These are phyloP conservation scores for Lepus townsendii DNA, from an alignment of 2,797 vertebrate genomes.

Conservation along the genomic window DNA sequence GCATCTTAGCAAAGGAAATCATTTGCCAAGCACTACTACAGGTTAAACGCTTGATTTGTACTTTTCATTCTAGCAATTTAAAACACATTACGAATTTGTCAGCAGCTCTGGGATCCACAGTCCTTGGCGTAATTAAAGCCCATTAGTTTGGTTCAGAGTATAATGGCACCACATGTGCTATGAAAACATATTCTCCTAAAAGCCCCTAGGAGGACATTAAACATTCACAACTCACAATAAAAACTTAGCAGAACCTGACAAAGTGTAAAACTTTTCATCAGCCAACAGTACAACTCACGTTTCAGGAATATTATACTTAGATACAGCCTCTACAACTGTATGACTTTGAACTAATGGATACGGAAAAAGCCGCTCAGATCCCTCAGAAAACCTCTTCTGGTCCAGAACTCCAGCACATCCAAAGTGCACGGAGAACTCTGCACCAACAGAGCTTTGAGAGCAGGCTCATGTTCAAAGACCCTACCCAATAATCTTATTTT, in stretches of 20 bases:
- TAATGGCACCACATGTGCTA: neutral
- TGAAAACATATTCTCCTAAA: conserved; percentile 58
- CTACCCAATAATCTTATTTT: neutral
- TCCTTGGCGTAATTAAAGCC: conserved; percentile 37
- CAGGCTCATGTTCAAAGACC: neutral
- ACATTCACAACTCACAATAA: conserved; percentile 49
- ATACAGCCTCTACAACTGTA: neutral
- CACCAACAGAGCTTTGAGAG: neutral
- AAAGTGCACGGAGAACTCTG: neutral
- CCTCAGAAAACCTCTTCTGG: neutral
- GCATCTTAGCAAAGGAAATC: neutral
- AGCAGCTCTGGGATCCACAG: neutral
- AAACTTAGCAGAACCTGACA: conserved; percentile 39
- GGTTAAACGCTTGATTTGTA: neutral
- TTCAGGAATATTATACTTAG: neutral
- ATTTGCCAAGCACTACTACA: conserved; percentile 11
- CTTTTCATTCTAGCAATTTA: conserved; percentile 10
- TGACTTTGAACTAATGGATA: neutral
- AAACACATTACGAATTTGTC: conserved; percentile 34
- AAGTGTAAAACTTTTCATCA: conserved; percentile 22
- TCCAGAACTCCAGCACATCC: neutral
- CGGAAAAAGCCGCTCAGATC: neutral
- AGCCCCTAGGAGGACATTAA: conserved; percentile 62
- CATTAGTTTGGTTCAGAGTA: neutral
- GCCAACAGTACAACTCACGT: neutral